Conservation (phyloP, 2,888 invertebrate species). For the Homarus gammarus region DNA sequence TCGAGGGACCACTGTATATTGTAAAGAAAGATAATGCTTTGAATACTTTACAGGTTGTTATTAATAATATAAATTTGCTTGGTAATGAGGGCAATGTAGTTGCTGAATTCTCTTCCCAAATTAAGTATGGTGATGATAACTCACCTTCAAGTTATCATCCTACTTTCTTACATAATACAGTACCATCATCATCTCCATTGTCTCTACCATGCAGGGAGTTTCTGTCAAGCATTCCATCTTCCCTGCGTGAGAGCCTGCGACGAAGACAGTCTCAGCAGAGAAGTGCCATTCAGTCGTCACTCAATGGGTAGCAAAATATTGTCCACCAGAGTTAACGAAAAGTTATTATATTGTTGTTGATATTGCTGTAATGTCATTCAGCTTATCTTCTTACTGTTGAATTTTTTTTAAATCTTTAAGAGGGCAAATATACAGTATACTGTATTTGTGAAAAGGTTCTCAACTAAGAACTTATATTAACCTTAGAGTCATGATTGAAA, state of each 20-base stretch:
- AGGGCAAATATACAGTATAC: background rate
- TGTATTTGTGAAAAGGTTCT: background rate
- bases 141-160: too few species aligned
- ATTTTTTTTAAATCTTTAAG: background rate
- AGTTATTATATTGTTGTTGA: background rate
- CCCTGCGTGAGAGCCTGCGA: conserved; percentile 72
- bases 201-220: conserved; percentile 65
- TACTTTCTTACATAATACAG: too few species aligned
- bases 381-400: background rate
- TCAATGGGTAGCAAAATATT: conserved; percentile 33
- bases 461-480: background rate
- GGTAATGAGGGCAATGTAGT: too few species aligned
- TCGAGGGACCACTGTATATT: too few species aligned
- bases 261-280: conserved; percentile 73
- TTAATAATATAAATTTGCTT: too few species aligned
- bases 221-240: conserved; percentile 70
- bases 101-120: too few species aligned
- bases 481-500: background rate
- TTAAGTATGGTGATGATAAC: too few species aligned
- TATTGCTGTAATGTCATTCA: background rate
- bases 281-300: conserved; percentile 68
- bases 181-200: conserved; percentile 7
- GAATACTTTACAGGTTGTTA: too few species aligned
- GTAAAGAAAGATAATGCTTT: too few species aligned
- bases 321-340: background rate